Evolutionary conservation across 2,113 vertebrate species (phyloP).

Genomic region (Catharus minimus): DNA sequence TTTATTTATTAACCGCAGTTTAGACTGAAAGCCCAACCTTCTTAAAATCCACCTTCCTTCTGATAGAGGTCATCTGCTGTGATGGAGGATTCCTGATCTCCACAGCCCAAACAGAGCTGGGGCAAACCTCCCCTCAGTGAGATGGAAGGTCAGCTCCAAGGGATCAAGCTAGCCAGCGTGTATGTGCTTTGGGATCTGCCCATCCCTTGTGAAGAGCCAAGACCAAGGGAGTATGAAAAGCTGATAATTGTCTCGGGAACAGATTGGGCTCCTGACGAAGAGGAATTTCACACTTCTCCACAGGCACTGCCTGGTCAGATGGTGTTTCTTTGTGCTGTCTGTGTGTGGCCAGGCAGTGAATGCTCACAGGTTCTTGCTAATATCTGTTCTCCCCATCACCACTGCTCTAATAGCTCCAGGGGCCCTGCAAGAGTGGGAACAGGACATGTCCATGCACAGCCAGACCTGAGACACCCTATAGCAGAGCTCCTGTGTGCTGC

Average conservation of each 20-base stretch:
- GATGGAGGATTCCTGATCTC: not conserved
- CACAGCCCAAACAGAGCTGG: not conserved
- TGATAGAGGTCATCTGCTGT: not conserved
- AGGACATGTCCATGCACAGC: rapidly evolving
- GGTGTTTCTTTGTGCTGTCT: not conserved
- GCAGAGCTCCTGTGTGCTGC: not conserved
- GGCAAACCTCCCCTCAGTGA: not conserved
- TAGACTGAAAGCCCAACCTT: not conserved
- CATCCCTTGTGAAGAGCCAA: not conserved
- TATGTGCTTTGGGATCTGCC: not conserved
- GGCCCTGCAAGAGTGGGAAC: not conserved
- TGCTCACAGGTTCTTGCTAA: not conserved
- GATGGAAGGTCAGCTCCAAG: not conserved
- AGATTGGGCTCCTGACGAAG: conserved; percentile 6
- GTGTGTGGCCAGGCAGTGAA: not conserved
- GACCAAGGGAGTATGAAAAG: conserved; percentile 17
- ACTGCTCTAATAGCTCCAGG: not conserved
- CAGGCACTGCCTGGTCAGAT: conserved; percentile 50
- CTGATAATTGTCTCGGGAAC: conserved; percentile 18
- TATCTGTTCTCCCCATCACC: not conserved
- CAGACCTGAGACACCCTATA: rapidly evolving
- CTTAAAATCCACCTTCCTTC: not conserved
- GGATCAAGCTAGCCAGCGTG: not conserved
- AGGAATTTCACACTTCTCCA: conserved; percentile 9
- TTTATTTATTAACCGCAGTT: not conserved